Conservation (phyloP, 2,797 vertebrate species). For the Eutrigla gurnardus region DNA sequence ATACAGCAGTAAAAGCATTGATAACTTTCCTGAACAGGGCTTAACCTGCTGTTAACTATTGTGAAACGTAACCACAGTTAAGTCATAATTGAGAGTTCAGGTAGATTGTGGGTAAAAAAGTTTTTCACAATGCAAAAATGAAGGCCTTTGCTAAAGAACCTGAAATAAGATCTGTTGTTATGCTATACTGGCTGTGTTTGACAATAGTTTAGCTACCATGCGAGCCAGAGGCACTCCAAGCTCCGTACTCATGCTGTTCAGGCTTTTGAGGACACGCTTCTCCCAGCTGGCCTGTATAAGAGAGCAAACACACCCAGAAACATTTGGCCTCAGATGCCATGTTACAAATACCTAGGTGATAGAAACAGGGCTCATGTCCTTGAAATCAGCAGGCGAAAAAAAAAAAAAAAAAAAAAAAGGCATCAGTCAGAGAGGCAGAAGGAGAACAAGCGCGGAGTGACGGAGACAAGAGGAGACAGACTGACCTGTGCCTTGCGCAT, state of each 20-base stretch:
- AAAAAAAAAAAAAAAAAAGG: constrained; percentile 5
- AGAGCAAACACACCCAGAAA: constrained; percentile 20
- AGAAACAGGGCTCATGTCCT: background rate
- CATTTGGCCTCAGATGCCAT: constrained; percentile 12
- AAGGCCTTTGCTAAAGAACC: background rate
- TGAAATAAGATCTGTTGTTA: constrained; percentile 11
- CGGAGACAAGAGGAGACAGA: constrained; percentile 60
- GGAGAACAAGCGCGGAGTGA: constrained; percentile 37
- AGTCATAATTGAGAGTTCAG: background rate
- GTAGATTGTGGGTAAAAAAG: background rate
- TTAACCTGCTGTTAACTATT: no score
- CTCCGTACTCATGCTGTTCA: constrained; percentile 98
- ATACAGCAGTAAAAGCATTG: background rate
- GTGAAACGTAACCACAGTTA: constrained; percentile 1
- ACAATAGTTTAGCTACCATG: constrained; percentile 85
- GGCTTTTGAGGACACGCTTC: constrained; percentile 96
- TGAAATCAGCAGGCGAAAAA: background rate
- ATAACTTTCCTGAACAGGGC: background rate
- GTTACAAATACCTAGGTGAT: background rate
- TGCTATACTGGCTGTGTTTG: background rate
- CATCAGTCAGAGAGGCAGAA: constrained; percentile 12
- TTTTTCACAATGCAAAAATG: background rate
- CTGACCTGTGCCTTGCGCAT: constrained; percentile 98
- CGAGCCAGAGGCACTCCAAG: constrained; percentile 92
- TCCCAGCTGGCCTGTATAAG: constrained; percentile 93